Conservation (phyloP, 2,888 invertebrate genomes). For the Ophion slaviceki region DNA sequence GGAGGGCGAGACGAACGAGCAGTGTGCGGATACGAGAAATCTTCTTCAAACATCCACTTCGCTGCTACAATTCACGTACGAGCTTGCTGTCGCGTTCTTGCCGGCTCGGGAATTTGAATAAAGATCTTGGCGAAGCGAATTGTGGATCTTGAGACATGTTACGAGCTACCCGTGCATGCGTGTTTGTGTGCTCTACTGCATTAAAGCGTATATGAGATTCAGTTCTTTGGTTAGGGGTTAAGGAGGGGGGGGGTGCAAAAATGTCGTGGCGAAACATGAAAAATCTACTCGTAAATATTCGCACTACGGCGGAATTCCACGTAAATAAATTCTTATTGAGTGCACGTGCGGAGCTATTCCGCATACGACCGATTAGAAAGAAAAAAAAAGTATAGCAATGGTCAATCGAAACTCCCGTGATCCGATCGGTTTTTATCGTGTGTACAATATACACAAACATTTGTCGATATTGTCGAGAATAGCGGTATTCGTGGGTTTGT, state of each 20-base stretch:
- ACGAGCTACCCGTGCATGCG: constrained; percentile 30
- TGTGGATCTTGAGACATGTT: constrained; percentile 49
- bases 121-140: constrained; percentile 58
- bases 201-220: constrained; percentile 18
- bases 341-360: neutral
- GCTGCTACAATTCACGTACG: neutral
- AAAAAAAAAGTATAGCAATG: too few relatives aligned
- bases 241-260: neutral
- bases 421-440: too few relatives aligned
- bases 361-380: too few relatives aligned
- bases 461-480: too few relatives aligned
- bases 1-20: neutral
- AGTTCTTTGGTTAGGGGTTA: too few relatives aligned
- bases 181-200: constrained; percentile 12
- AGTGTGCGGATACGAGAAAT: constrained; percentile 18
- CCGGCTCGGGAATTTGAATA: constrained; percentile 59
- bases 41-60: neutral
- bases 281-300: neutral
- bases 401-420: too few relatives aligned
- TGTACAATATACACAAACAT: too few relatives aligned
- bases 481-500: too few relatives aligned
- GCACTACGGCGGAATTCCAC: neutral
- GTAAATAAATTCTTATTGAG: neutral
- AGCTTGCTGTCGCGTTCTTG: neutral
- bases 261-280: neutral